phyloP scores from a whole-genome alignment of 2,113 vertebrate genomes.

The Sylvilagus bachmani region DNA sequence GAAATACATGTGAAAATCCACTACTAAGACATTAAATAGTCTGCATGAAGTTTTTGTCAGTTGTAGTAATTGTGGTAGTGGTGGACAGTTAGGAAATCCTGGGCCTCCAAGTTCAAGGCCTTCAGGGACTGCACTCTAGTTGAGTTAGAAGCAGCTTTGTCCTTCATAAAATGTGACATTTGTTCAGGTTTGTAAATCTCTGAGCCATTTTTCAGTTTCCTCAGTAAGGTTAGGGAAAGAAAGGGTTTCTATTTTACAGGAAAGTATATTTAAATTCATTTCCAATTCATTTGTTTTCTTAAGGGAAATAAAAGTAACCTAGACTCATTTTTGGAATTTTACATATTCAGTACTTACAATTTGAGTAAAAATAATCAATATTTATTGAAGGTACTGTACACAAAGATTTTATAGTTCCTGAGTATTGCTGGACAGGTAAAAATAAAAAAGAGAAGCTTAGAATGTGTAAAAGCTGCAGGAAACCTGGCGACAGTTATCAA shows the following conservation, averaged over 20 bases:
- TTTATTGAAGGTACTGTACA: constrained; percentile 48
- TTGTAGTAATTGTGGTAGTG: background rate
- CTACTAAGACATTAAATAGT: background rate
- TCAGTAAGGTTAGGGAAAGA: background rate
- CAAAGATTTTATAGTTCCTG: constrained; percentile 61
- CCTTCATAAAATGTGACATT: constrained; percentile 42
- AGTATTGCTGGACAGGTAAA: constrained; percentile 37
- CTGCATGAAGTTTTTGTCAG: constrained; percentile 27
- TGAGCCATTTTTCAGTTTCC: constrained; percentile 32
- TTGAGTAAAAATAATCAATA: constrained; percentile 56
- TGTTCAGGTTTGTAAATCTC: constrained; percentile 70
- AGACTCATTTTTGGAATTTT: constrained; percentile 60
- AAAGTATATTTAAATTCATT: constrained; percentile 62
- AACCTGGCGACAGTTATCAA: constrained; percentile 61
- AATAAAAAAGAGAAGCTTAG: constrained; percentile 49
- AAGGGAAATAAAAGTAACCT: constrained; percentile 49
- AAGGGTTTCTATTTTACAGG: constrained; percentile 47
- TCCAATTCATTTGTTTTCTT: constrained; percentile 26
- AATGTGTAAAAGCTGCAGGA: constrained; percentile 17
- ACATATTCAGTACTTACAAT: constrained; percentile 17
- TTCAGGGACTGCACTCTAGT: background rate
- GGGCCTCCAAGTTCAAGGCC: background rate
- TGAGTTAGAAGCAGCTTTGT: constrained; percentile 48
- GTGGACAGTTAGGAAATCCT: constrained; percentile 3
- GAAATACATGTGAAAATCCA: background rate